These are phyloP conservation scores for Semicossyphus pulcher DNA, from an alignment of 2,113 vertebrate genomes.

Conservation along the genomic window DNA sequence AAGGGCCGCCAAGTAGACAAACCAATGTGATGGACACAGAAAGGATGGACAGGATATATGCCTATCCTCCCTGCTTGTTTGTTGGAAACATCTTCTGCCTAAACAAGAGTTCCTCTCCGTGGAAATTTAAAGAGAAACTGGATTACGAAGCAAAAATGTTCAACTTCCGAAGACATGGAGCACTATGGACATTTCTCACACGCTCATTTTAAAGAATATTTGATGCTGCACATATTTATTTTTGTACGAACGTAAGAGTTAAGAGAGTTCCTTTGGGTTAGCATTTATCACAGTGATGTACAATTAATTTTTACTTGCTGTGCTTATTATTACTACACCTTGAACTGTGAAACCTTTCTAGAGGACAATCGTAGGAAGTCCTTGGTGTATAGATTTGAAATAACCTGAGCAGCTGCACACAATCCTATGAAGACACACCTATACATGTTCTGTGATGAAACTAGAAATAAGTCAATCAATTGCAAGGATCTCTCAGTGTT, in stretches of 20 bases:
- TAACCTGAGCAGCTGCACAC: conserved; percentile 41
- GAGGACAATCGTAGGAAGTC: conserved; percentile 42
- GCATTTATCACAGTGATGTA: conserved; percentile 29
- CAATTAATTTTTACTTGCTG: conserved; percentile 30
- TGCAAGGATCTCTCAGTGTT: conserved; percentile 37
- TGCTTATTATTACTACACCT: conserved; percentile 35
- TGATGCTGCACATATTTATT: conserved; percentile 70
- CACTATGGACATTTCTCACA: conserved; percentile 39
- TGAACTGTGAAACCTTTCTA: conserved; percentile 54
- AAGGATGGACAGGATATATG: conserved; percentile 61
- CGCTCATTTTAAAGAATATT: conserved; percentile 49
- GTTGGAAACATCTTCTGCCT: conserved; percentile 24
- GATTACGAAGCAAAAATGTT: conserved; percentile 49
- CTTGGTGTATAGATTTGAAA: conserved; percentile 31
- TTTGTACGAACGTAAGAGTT: conserved; percentile 55
- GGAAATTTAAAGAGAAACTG: conserved; percentile 51
- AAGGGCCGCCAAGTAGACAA: conserved; percentile 46
- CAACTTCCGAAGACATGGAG: conserved; percentile 40
- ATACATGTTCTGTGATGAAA: conserved; percentile 51
- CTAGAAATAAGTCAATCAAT: conserved; percentile 42
- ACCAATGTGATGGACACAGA: conserved; percentile 55
- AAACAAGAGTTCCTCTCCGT: conserved; percentile 41
- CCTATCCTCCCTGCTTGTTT: conserved; percentile 42
- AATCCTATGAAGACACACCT: conserved; percentile 37
- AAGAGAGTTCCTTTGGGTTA: conserved; percentile 8